Percentiles rank a stretch among this genome's conserved stretches.
phyloP scores from a whole-genome alignment of 2,797 vertebrate genomes.

The Mycteria americana region DNA sequence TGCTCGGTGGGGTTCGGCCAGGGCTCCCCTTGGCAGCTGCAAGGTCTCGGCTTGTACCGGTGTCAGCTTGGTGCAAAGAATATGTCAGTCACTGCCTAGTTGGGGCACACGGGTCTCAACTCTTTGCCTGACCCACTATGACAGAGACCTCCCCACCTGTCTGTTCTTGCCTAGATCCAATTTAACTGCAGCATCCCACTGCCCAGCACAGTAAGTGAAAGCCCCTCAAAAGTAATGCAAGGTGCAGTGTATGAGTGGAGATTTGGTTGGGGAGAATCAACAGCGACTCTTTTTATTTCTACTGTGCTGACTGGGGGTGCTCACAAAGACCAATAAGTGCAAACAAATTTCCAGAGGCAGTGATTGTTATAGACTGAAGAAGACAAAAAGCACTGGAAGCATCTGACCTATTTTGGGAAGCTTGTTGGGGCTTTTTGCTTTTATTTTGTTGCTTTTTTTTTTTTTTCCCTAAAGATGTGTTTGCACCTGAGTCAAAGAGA shows the following conservation, averaged over 20 bases:
- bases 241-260: not conserved
- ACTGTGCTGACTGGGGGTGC: not conserved
- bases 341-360: not conserved
- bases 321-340: not conserved
- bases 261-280: not conserved
- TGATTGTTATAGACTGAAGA: not conserved
- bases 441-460: not conserved
- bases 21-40: not conserved
- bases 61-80: constrained; percentile 4
- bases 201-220: not conserved
- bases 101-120: not conserved
- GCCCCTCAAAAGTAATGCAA: not conserved
- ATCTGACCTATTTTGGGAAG: constrained; percentile 34
- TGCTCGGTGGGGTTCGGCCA: not conserved
- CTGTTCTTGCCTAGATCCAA: not conserved
- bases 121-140: not conserved
- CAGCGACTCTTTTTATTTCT: not conserved
- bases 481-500: not conserved
- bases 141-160: not conserved
- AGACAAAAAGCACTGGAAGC: not conserved
- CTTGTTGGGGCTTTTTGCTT: not conserved
- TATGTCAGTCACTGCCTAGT: constrained; percentile 32
- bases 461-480: not conserved
- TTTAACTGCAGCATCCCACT: not conserved
- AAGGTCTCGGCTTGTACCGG: not conserved